phyloP scores from a whole-genome alignment of 2,113 vertebrate genomes.

The Diadophis punctatus region DNA sequence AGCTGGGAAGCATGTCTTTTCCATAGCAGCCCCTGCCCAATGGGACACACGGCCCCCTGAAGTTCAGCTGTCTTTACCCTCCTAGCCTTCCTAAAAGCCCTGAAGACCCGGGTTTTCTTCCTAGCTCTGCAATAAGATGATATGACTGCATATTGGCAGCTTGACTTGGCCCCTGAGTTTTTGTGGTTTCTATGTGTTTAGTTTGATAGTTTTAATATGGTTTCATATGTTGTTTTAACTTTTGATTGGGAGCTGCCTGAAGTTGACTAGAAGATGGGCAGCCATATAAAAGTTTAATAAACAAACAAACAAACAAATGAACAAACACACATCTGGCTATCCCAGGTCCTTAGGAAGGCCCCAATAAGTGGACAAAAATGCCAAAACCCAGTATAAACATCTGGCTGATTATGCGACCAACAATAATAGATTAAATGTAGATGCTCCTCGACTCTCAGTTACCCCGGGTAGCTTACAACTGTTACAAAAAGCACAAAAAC shows the following conservation, averaged over 20 bases:
- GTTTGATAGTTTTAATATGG: background rate
- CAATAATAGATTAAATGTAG: background rate
- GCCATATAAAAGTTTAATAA: background rate
- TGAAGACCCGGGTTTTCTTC: background rate
- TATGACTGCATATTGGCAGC: background rate
- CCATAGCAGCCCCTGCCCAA: background rate
- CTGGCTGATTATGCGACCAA: background rate
- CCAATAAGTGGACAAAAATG: background rate
- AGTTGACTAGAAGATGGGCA: background rate
- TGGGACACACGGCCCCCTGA: background rate
- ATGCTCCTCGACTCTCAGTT: background rate
- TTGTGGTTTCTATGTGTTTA: background rate
- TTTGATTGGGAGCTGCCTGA: background rate
- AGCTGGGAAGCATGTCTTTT: background rate
- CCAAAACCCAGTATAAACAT: background rate
- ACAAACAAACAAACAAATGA: background rate
- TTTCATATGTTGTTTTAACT: background rate
- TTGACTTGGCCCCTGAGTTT: background rate
- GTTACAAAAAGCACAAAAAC: background rate
- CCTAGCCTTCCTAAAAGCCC: background rate
- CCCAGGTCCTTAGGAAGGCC: background rate
- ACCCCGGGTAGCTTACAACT: background rate
- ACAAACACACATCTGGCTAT: background rate
- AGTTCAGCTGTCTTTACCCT: background rate
- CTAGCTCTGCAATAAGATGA: background rate